Base-by-base conservation (phyloP, 1,140 invertebrate genomes). In the Heterodera schachtii region DNA sequence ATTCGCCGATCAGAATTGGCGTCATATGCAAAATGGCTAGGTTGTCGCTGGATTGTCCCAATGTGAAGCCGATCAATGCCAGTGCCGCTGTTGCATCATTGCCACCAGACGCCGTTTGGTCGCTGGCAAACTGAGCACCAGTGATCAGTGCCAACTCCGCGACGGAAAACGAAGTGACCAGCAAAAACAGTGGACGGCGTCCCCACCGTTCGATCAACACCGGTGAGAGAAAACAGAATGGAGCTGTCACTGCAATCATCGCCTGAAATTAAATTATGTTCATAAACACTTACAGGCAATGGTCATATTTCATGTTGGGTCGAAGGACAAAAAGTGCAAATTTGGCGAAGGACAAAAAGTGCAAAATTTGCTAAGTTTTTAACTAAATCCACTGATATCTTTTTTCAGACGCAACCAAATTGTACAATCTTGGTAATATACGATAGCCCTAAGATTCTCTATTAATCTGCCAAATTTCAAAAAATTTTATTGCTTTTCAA, bases 21-120 rank as follows among this genome's bases (percentile, higher is more conserved):
- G 60, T 83, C 81, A 82, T 83, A 31, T 82, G 19, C 11, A 83
- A 67, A 13, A 82, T 70, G 83, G 83, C 81, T 13, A 82, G 81
- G 44, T 73, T 82, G 21, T 0, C 52, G 31, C 80, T 52, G 31
- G 73, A 44, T 11, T 41, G 21, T 41, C 81, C 81, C 81, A 83
- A 41, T 11, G 73, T 49, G n/a, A 57, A 82, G 49, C 83, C 81
- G 60, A 81, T n/a, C 43, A 82, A 4, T 43, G 64, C 82, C 77
- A 80, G 41, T 41, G 21, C 6, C 9, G 41, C 77, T 8, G 16
- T 69, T 8, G 47, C 31, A 43, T 0, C 13, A 7, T 8, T 81
- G 16, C 49, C 78, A 31, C 57, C 66, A 60, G 47, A 9, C 8
- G n/a, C 44, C 67, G 9, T 73, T 21, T 11, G 80, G 31, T 16